These are phyloP conservation scores for Scolopax bukidnonensis DNA, from an alignment of 2,797 vertebrate species.

Conservation along the genomic window DNA sequence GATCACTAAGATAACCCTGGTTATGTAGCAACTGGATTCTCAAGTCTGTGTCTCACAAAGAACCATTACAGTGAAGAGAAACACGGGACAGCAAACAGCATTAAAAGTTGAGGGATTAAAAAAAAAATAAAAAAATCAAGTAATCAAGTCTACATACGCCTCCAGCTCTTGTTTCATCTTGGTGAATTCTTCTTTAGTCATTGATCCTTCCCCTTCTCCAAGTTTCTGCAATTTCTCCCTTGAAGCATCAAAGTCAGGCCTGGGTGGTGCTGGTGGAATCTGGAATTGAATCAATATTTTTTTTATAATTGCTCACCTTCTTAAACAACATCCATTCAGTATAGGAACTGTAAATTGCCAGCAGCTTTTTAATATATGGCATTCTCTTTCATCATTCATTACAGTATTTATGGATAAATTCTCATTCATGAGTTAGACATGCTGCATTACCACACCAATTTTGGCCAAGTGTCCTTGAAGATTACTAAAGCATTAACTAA, in stretches of 20 bases:
- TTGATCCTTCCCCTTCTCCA: constrained; percentile 97
- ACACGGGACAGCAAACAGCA: constrained; percentile 23
- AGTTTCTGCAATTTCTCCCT: constrained; percentile 98
- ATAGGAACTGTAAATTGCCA: background rate
- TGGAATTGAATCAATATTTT: constrained; percentile 68
- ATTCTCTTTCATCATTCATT: background rate
- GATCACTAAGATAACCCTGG: constrained; percentile 43
- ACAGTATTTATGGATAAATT: background rate
- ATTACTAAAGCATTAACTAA: background rate
- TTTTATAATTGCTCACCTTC: background rate
- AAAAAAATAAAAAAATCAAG: background rate
- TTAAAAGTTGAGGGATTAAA: background rate
- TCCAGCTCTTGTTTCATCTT: constrained; percentile 99
- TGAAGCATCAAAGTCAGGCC: constrained; percentile 97
- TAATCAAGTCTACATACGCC: constrained; percentile 86
- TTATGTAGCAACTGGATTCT: constrained; percentile 9
- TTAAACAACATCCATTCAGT: constrained; percentile 18
- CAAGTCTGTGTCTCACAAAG: constrained; percentile 36
- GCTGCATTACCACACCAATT: background rate
- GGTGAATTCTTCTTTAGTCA: constrained; percentile 99
- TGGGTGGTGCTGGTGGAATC: constrained; percentile 96
- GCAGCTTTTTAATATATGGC: background rate
- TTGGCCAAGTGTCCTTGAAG: background rate
- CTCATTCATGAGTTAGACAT: background rate
- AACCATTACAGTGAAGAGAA: constrained; percentile 50